Evolutionary conservation across 2,888 invertebrate species (phyloP).

Genomic region (Diloba caeruleocephala): DNA sequence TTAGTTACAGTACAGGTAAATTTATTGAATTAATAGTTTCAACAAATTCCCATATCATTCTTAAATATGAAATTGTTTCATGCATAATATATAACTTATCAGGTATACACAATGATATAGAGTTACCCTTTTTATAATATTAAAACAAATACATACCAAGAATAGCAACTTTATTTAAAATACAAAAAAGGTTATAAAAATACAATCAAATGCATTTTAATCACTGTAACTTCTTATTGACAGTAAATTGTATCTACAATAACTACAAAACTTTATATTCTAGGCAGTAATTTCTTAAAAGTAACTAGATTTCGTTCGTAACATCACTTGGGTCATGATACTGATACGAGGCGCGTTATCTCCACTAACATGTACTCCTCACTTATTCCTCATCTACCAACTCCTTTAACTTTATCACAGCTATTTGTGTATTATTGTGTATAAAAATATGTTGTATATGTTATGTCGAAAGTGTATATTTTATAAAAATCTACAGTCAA

Average conservation of each 20-base stretch:
- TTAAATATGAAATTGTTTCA: conserved; percentile 36
- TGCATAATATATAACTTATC: conserved; percentile 47
- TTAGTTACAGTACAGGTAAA: conserved; percentile 53
- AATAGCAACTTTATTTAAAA: conserved; percentile 89
- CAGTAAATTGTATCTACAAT: conserved; percentile 70
- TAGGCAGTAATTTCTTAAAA: conserved; percentile 73
- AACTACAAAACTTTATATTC: conserved; percentile 78
- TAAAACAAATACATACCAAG: conserved; percentile 80
- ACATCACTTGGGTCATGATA: conserved; percentile 66
- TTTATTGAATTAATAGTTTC: conserved; percentile 25
- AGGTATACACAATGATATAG: conserved; percentile 44
- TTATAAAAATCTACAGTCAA: conserved; percentile 32
- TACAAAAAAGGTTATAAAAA: conserved; percentile 88
- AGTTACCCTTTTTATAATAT: conserved; percentile 45
- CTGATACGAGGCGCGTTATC: conserved; percentile 37
- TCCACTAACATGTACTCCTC: conserved; percentile 31
- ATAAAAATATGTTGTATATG: conserved; percentile 56
- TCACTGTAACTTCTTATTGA: conserved; percentile 84
- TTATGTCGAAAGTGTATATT: conserved; percentile 43
- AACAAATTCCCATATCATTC: conserved; percentile 20
- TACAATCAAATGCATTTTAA: conserved; percentile 88
- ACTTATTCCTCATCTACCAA: conserved; percentile 22
- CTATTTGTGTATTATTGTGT: conserved; percentile 51
- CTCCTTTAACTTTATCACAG: conserved; percentile 53
- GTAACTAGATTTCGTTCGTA: conserved; percentile 66